Evolutionary conservation across 1,140 invertebrate species (phyloP).

Genomic region (Drosophila oshimai): DNA sequence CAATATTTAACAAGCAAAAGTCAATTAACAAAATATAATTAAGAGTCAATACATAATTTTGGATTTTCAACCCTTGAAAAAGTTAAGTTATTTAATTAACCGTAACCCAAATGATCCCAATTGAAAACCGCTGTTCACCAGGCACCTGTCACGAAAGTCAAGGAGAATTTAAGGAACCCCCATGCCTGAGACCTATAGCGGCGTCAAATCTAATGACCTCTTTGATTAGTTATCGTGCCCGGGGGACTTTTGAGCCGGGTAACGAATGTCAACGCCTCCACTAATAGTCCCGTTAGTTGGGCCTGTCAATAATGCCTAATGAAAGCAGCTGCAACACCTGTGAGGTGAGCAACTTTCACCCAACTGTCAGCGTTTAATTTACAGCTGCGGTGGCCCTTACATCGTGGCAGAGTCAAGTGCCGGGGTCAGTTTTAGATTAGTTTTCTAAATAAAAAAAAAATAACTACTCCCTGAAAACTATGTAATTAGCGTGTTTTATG

Average conservation of each 20-base stretch:
- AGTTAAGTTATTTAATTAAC: conserved; percentile 40
- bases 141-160: conserved; percentile 39
- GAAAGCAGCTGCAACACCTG: conserved; percentile 69
- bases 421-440: conserved; percentile 73
- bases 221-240: conserved; percentile 57
- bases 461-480: conserved; percentile 16
- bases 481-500: conserved; percentile 76
- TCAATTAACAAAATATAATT: not conserved
- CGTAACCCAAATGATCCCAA: conserved; percentile 47
- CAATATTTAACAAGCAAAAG: too few relatives aligned
- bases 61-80: not conserved
- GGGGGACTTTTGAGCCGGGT: conserved; percentile 51
- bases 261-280: conserved; percentile 70
- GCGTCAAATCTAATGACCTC: conserved; percentile 69
- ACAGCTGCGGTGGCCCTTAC: conserved; percentile 59
- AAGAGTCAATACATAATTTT: not conserved
- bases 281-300: conserved; percentile 68
- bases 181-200: conserved; percentile 19
- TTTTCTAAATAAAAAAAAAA: conserved; percentile 48
- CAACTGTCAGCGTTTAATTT: conserved; percentile 76
- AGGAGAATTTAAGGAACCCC: conserved; percentile 29
- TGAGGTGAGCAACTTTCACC: conserved; percentile 43
- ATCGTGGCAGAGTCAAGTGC: conserved; percentile 54
- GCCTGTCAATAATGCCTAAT: conserved; percentile 73
- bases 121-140: conserved; percentile 36